Evolutionary conservation across 1,140 invertebrate genomes (phyloP).

Genomic region (Apis cerana): DNA sequence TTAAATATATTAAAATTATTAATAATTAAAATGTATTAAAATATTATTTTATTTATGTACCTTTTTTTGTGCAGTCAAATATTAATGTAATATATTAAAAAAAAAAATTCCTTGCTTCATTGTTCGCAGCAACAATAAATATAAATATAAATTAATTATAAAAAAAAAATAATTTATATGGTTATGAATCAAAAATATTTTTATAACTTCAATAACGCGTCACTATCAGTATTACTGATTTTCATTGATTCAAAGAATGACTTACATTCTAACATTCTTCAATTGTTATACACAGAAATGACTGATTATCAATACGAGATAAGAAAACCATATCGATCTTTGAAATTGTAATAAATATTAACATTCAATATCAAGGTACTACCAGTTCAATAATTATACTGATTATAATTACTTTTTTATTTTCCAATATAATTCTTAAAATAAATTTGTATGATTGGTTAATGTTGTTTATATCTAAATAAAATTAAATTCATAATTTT

Average conservation of each 20-base stretch:
- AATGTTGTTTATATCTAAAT: background rate
- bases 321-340: background rate
- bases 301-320: conserved; percentile 12
- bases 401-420: background rate
- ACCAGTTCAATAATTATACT: background rate
- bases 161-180: conserved; percentile 5
- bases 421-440: background rate
- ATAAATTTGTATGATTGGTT: background rate
- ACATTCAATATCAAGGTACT: background rate
- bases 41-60: conserved; percentile 10
- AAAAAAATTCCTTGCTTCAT: background rate
- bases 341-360: background rate
- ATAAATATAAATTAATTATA: background rate
- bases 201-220: background rate
- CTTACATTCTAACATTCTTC: conserved; percentile 4
- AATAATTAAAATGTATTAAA: background rate
- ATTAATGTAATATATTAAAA: conserved; percentile 8
- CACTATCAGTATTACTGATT: background rate
- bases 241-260: background rate
- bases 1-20: too few species aligned
- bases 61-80: conserved; percentile 1
- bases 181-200: background rate
- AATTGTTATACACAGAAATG: background rate
- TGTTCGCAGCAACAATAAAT: background rate
- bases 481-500: background rate